Conservation (phyloP, 2,797 vertebrate genomes). For the Apogon talboti region DNA sequence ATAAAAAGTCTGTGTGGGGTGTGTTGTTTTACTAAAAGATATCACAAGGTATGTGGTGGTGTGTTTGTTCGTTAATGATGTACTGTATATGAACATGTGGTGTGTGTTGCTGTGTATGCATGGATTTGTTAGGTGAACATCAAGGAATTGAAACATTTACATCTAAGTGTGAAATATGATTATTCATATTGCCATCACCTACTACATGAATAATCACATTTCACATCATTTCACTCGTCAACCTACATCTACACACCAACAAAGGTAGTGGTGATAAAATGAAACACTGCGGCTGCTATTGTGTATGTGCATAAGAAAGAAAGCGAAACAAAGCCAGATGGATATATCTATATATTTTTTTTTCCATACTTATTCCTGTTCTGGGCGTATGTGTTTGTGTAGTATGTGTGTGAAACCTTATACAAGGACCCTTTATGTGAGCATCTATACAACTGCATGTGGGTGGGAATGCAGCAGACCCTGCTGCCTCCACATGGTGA, state of each 20-base stretch:
- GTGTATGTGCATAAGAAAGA: neutral
- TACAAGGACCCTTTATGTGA: slow-evolving; percentile 5
- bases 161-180: neutral
- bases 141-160: neutral
- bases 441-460: slow-evolving; percentile 33
- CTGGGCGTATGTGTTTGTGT: neutral
- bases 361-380: neutral
- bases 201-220: neutral
- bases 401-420: slow-evolving; percentile 18
- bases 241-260: no score
- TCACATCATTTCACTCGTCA: neutral
- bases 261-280: neutral
- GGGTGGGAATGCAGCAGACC: slow-evolving; percentile 34
- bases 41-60: slow-evolving; percentile 8
- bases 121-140: neutral
- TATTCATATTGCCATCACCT: neutral
- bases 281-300: neutral
- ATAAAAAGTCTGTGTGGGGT: slow-evolving; percentile 53
- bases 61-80: neutral
- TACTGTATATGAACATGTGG: no score
- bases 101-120: neutral
- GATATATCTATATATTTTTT: neutral
- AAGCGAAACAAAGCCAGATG: neutral
- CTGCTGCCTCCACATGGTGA: slow-evolving; percentile 67
- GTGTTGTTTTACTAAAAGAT: slow-evolving; percentile 54